Conservation (phyloP, 2,888 invertebrate species). For the Erebia palarica region DNA sequence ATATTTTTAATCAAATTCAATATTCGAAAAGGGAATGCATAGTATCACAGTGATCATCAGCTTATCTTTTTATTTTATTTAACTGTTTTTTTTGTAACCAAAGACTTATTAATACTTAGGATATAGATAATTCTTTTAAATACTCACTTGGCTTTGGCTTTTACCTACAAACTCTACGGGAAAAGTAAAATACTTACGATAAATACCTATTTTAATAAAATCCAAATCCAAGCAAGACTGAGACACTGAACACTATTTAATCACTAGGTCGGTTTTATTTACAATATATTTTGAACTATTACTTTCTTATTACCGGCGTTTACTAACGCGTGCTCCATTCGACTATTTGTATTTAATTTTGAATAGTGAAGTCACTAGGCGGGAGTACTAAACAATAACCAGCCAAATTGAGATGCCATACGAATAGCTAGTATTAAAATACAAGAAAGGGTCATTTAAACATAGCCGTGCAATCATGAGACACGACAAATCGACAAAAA, state of each 20-base stretch:
- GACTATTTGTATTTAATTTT: slow-evolving; percentile 42
- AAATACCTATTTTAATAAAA: not conserved
- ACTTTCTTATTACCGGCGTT: not conserved
- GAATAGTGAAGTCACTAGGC: slow-evolving; percentile 46
- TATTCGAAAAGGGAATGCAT: no score
- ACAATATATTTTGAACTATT: not conserved
- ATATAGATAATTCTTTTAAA: no score
- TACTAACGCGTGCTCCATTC: slow-evolving; percentile 16
- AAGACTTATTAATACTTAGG: no score
- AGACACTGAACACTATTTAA: not conserved
- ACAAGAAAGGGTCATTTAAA: slow-evolving; percentile 36
- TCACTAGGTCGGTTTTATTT: slow-evolving; percentile 6
- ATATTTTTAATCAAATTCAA: no score
- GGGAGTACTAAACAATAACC: slow-evolving; percentile 47
- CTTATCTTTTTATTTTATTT: no score
- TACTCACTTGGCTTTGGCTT: no score
- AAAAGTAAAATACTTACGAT: slow-evolving; percentile 8
- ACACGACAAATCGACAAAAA: slow-evolving; percentile 63
- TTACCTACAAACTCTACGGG: no score
- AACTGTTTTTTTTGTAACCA: no score
- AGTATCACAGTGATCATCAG: no score
- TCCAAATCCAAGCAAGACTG: not conserved
- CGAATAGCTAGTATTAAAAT: not conserved
- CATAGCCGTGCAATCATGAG: slow-evolving; percentile 40
- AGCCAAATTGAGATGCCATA: slow-evolving; percentile 38